Conservation (phyloP, 2,113 vertebrate genomes). For the Periophthalmodon schlosseri region DNA sequence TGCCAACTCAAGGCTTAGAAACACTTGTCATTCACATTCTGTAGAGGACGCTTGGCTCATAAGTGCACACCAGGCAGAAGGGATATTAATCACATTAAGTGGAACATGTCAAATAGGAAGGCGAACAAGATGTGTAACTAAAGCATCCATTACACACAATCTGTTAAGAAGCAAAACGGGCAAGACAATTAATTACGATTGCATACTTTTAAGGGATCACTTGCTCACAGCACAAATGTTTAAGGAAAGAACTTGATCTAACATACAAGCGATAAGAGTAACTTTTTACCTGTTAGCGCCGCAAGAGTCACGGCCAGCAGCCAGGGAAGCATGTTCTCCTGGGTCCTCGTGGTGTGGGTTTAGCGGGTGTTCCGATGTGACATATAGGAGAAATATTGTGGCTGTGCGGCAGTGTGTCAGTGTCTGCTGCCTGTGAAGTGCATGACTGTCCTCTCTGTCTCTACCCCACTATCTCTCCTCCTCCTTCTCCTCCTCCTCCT, state of each 20-base stretch:
- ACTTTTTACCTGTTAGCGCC: slow-evolving; percentile 70
- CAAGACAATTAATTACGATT: not conserved
- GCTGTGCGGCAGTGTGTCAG: slow-evolving; percentile 39
- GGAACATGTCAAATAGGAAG: not conserved
- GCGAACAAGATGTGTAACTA: slow-evolving; percentile 4
- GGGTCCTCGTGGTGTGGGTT: slow-evolving; percentile 47
- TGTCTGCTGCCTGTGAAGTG: slow-evolving; percentile 36
- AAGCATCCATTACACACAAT: not conserved
- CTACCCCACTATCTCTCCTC: slow-evolving; percentile 17
- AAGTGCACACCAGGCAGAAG: not conserved
- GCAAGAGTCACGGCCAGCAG: slow-evolving; percentile 61
- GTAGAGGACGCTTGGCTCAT: not conserved
- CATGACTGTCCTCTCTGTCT: slow-evolving; percentile 33
- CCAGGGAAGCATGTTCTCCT: slow-evolving; percentile 67
- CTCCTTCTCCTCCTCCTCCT: slow-evolving; percentile 7
- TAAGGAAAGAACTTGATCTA: not conserved
- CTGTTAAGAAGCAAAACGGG: not conserved
- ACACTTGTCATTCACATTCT: slow-evolving; percentile 20
- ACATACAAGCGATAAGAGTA: slow-evolving; percentile 14
- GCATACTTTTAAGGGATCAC: not conserved
- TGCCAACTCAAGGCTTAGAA: slow-evolving; percentile 5
- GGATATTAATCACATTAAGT: slow-evolving; percentile 13
- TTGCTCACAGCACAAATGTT: not conserved
- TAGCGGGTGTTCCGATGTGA: slow-evolving; percentile 47
- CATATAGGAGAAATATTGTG: slow-evolving; percentile 44